Conservation (phyloP, 2,888 invertebrate genomes). For the Serrognathus titanus region DNA sequence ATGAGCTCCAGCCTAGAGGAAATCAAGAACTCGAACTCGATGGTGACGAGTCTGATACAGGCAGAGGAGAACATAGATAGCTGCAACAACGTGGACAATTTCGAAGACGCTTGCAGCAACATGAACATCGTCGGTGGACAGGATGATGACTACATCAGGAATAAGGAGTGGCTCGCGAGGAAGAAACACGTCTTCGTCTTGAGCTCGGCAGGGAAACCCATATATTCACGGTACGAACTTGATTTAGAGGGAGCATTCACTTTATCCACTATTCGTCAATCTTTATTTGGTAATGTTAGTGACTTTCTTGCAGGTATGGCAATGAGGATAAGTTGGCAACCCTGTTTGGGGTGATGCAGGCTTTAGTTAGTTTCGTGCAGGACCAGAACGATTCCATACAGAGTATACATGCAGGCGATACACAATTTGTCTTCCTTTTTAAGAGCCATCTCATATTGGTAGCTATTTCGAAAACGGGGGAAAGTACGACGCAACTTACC, state of each 20-base stretch:
- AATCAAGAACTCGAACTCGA: slow-evolving; percentile 54
- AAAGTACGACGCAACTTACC: slow-evolving; percentile 79
- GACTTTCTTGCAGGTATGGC: slow-evolving; percentile 64
- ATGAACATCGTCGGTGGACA: slow-evolving; percentile 25
- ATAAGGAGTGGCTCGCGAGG: slow-evolving; percentile 73
- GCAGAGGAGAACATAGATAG: slow-evolving; percentile 23
- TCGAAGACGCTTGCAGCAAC: slow-evolving; percentile 26
- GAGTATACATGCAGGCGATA: slow-evolving; percentile 80
- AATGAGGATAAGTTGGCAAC: slow-evolving; percentile 93
- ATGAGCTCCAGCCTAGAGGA: slow-evolving; percentile 64
- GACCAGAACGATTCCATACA: slow-evolving; percentile 80
- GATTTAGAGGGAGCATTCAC: not conserved
- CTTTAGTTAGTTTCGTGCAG: slow-evolving; percentile 86
- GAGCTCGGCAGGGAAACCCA: slow-evolving; percentile 95
- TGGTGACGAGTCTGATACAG: slow-evolving; percentile 26
- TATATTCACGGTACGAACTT: slow-evolving; percentile 73
- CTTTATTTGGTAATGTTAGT: slow-evolving; percentile 17
- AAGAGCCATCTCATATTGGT: slow-evolving; percentile 90
- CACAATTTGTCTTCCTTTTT: slow-evolving; percentile 86
- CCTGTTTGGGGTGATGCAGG: slow-evolving; percentile 92
- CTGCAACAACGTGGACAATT: slow-evolving; percentile 31
- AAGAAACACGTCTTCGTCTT: slow-evolving; percentile 92
- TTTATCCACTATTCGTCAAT: too few relatives aligned
- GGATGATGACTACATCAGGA: slow-evolving; percentile 64
- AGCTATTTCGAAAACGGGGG: slow-evolving; percentile 77